phyloP scores from a whole-genome alignment of 2,797 vertebrate species.

The Eospalax fontanierii region DNA sequence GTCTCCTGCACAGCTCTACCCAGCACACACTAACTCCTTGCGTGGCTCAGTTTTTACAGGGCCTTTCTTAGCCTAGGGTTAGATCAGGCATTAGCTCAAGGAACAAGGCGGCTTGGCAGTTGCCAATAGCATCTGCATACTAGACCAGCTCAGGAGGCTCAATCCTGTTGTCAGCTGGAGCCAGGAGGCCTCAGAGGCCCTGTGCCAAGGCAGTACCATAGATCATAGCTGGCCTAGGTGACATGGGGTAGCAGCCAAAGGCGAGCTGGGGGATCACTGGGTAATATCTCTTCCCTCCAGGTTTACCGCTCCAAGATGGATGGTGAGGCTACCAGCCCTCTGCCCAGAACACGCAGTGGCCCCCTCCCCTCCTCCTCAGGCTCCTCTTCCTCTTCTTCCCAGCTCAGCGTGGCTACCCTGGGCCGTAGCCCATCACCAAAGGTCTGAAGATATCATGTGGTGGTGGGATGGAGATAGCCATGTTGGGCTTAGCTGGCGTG shows the following conservation, averaged over 20 bases:
- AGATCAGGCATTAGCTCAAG: not conserved
- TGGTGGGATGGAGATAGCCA: not conserved
- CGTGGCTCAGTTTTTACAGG: not conserved
- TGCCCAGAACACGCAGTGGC: conserved; percentile 86
- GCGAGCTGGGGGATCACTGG: not conserved
- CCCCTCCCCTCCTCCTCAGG: conserved; percentile 91
- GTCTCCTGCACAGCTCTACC: not conserved
- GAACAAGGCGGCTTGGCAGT: conserved; percentile 2
- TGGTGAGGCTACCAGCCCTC: conserved; percentile 87
- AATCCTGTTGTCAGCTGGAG: not conserved
- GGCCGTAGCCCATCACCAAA: conserved; percentile 94
- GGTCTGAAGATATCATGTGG: conserved; percentile 88
- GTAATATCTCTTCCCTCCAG: conserved; percentile 84
- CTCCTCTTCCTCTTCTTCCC: conserved; percentile 91
- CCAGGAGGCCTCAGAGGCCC: not conserved
- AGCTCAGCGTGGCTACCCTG: conserved; percentile 92
- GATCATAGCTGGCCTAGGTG: not conserved
- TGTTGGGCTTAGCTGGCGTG: not conserved
- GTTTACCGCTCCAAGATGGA: conserved; percentile 96
- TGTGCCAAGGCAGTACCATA: not conserved
- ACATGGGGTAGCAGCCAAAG: not conserved
- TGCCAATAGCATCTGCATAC: not conserved
- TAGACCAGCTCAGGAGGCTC: not conserved
- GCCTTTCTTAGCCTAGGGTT: not conserved
- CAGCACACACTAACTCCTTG: not conserved